Conservation (phyloP, 2,113 vertebrate species). For the Opisthocomus hoazin region DNA sequence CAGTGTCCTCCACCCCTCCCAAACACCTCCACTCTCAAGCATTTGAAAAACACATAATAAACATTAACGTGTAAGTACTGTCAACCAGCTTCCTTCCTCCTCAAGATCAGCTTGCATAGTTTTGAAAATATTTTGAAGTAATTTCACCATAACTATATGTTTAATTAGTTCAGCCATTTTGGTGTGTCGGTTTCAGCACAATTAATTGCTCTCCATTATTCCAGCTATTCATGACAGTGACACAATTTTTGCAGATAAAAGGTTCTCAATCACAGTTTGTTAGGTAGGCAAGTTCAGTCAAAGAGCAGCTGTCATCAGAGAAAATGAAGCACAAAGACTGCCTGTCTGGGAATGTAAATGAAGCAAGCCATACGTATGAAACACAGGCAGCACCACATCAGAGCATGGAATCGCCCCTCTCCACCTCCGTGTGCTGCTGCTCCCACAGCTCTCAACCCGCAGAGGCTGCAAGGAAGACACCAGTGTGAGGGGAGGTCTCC, state of each 20-base stretch:
- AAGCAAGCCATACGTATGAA: neutral
- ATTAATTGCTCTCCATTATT: neutral
- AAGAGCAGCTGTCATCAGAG: neutral
- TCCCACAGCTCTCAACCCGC: accelerated
- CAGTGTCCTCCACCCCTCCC: accelerated
- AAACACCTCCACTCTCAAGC: neutral
- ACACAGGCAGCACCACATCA: neutral
- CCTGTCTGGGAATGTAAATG: neutral
- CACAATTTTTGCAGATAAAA: neutral
- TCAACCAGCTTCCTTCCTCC: neutral
- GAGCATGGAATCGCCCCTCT: neutral
- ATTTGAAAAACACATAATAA: neutral
- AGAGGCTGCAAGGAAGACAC: neutral
- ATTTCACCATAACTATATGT: neutral
- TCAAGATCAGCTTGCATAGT: neutral
- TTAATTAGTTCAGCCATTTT: neutral
- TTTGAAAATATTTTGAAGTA: neutral
- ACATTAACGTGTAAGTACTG: neutral
- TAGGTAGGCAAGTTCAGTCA: neutral
- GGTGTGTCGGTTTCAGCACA: neutral
- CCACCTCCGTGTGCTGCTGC: accelerated
- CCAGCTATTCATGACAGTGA: neutral
- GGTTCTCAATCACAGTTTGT: neutral
- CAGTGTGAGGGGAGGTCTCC: neutral
- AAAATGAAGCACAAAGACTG: neutral